Percentiles rank a stretch among this genome's conserved stretches.
These are phyloP conservation scores for Standfussiana lucernea DNA, from an alignment of 2,888 invertebrate species.

Conservation along the genomic window DNA sequence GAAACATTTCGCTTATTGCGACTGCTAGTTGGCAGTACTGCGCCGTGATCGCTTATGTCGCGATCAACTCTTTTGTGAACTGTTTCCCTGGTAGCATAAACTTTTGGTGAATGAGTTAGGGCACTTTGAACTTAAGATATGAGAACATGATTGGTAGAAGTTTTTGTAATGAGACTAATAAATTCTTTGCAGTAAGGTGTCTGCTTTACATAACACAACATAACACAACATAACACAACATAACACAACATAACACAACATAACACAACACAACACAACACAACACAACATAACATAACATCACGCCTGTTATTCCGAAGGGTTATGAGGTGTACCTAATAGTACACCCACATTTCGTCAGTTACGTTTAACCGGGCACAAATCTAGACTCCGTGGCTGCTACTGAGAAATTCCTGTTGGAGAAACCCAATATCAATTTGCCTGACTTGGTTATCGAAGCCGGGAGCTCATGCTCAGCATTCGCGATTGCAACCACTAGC, in stretches of 20 bases:
- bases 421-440: too few species aligned
- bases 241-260: too few species aligned
- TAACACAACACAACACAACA: too few species aligned
- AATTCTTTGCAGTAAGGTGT: background rate
- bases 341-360: too few species aligned
- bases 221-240: too few species aligned
- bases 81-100: background rate
- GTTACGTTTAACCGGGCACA: too few species aligned
- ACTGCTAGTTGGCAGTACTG: constrained; percentile 34
- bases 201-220: background rate
- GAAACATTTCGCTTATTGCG: constrained; percentile 59
- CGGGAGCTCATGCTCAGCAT: too few species aligned
- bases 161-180: background rate
- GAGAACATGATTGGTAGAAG: background rate
- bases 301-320: background rate
- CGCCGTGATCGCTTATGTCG: constrained; percentile 35
- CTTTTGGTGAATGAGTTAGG: background rate
- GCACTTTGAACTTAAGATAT: background rate
- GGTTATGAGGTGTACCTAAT: background rate
- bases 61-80: constrained; percentile 37
- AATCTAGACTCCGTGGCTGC: too few species aligned
- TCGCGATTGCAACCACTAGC: too few species aligned
- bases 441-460: too few species aligned
- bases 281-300: background rate
- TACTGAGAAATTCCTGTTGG: too few species aligned